Evolutionary conservation across 2,113 vertebrate genomes (phyloP).

Genomic region (Ptilonorhynchus violaceus): DNA sequence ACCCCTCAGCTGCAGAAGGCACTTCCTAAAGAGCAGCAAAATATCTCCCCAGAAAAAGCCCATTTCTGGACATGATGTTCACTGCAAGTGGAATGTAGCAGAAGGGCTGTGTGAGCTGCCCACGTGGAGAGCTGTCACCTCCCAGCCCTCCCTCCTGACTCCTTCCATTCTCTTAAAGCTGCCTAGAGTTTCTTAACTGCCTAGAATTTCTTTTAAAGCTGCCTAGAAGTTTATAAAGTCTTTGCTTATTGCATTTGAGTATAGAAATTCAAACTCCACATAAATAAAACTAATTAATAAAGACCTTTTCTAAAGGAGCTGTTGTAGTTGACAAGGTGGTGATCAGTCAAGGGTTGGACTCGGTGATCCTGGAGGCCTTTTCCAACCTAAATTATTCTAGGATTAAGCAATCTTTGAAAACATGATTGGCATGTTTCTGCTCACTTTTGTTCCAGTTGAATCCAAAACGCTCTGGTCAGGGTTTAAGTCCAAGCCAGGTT

Average conservation of each 20-base stretch:
- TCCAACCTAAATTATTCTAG: neutral
- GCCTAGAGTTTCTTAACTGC: neutral
- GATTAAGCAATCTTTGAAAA: neutral
- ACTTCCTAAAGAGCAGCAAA: neutral
- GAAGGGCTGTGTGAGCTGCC: neutral
- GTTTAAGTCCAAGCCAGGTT: neutral
- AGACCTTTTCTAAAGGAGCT: neutral
- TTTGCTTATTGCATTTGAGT: neutral
- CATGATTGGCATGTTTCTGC: neutral
- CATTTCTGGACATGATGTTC: neutral
- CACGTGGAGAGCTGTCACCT: rapidly evolving
- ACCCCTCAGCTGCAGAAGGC: neutral
- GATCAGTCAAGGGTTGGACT: neutral
- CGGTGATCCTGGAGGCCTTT: neutral
- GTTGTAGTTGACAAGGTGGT: neutral
- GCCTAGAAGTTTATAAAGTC: neutral
- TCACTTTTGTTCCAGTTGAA: neutral
- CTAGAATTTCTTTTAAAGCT: neutral
- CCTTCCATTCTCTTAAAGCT: neutral
- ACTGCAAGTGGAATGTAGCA: neutral
- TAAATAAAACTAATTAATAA: neutral
- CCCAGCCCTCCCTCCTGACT: neutral
- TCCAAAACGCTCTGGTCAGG: neutral
- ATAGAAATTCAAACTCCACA: neutral
- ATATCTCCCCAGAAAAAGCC: neutral